These are phyloP conservation scores for Telenomus remus DNA, from an alignment of 1,140 invertebrate species.

Conservation along the genomic window DNA sequence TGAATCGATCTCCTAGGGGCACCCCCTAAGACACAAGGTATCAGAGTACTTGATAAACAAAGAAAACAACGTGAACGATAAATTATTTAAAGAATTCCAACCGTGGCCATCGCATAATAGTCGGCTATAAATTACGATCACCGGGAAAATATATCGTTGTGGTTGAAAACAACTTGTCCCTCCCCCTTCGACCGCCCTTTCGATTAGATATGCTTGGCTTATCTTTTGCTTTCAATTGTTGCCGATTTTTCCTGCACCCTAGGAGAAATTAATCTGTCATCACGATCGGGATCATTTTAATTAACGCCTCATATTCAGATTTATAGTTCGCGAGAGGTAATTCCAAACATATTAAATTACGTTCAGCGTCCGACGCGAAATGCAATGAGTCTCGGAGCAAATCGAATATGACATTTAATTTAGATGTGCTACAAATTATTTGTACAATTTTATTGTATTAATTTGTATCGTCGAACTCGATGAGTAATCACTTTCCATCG, in stretches of 20 bases:
- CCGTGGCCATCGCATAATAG: slow-evolving; percentile 61
- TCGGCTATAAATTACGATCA: slow-evolving; percentile 59
- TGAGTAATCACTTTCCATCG: too few relatives aligned
- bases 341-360: too few relatives aligned
- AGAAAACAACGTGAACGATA: slow-evolving; percentile 59
- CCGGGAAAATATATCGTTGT: slow-evolving; percentile 61
- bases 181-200: slow-evolving; percentile 42
- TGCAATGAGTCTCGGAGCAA: too few relatives aligned
- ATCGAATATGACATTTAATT: too few relatives aligned
- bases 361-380: too few relatives aligned
- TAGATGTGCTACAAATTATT: too few relatives aligned
- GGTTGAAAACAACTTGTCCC: slow-evolving; percentile 58
- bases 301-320: slow-evolving; percentile 21
- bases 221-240: slow-evolving; percentile 52
- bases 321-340: background rate
- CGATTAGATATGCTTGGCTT: slow-evolving; percentile 52
- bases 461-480: too few relatives aligned
- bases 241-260: slow-evolving; percentile 33
- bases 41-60: slow-evolving; percentile 51
- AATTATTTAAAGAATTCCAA: slow-evolving; percentile 65
- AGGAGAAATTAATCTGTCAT: slow-evolving; percentile 56
- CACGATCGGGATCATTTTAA: slow-evolving; percentile 37
- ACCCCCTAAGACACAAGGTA: slow-evolving; percentile 44
- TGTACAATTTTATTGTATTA: too few relatives aligned
- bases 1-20: slow-evolving; percentile 57